Percentiles rank a stretch among this genome's conserved stretches.
Evolutionary conservation across 2,797 vertebrate genomes (phyloP).

Genomic region (Allenopithecus nigroviridis): DNA sequence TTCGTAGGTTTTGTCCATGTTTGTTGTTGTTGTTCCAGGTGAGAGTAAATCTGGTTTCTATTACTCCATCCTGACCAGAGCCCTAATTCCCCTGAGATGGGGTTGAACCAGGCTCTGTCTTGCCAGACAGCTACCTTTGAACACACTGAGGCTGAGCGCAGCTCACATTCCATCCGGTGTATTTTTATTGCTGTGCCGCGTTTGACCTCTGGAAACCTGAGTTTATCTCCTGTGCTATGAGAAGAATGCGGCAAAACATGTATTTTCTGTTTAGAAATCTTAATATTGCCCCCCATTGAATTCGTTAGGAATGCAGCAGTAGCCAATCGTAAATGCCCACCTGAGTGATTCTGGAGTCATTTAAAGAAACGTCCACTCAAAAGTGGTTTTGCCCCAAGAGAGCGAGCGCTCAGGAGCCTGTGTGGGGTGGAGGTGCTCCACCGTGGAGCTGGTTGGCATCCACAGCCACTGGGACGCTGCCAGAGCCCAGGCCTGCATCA

Average conservation of each 20-base stretch:
- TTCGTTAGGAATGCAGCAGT: neutral
- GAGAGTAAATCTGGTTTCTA: neutral
- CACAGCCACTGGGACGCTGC: neutral
- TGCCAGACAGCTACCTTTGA: neutral
- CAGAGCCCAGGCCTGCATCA: too few relatives aligned
- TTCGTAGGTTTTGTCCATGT: neutral
- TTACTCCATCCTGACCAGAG: neutral
- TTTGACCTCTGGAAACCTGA: slow-evolving; percentile 37
- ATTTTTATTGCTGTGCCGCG: slow-evolving; percentile 12
- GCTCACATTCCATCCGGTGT: neutral
- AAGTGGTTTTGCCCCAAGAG: neutral
- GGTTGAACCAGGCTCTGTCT: neutral
- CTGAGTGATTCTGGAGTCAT: neutral
- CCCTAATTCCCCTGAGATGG: neutral
- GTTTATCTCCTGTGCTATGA: slow-evolving; percentile 50
- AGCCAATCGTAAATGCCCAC: accelerated
- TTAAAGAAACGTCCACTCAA: neutral
- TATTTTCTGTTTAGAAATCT: slow-evolving; percentile 57
- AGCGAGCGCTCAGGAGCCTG: neutral
- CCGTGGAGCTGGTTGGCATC: neutral
- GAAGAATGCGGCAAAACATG: slow-evolving; percentile 50
- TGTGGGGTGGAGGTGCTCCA: neutral
- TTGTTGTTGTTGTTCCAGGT: neutral
- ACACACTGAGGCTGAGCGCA: neutral
- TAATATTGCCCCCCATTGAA: neutral